Base-by-base conservation (phyloP, 2,797 vertebrate genomes). In the Melanotaenia pygmaea region DNA sequence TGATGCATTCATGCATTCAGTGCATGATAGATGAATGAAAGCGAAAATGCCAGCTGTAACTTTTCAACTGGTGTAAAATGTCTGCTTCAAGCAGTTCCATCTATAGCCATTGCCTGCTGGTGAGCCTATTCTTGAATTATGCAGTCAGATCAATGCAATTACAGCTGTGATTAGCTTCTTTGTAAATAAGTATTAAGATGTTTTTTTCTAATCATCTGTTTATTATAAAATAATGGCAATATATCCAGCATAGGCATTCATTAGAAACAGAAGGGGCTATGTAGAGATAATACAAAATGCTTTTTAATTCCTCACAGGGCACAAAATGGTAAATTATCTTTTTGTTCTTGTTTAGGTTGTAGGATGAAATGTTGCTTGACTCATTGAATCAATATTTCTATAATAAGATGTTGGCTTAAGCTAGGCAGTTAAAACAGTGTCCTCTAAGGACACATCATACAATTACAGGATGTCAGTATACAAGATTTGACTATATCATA, bases 1-100 rank as follows among this genome's bases (percentile, higher is more conserved):
- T 34, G 40, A 69, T 43, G 16, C 37, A n/a, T 57, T 72, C 32
- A 70, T 70, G 14, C 26, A 22, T 64, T 72, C 16, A 66, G 18
- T 58, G 24, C 37, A 26, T 80, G 26, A 77, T 10, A 22, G 34
- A 54, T 40, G n/a, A 63, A 45, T 63, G 58, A 64, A 69, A 28
- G 65, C 58, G 63, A 79, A 57, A 45, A 3, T 61, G 56, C 64
- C n/a, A 4, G 20, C 57, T 60, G 10, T 56, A 28, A 28, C 22
- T 38, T 38, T n/a, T 59, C 16, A 28, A 22, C 5, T 50, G 56
- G 50, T 14, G 12, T 38, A 22, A 76, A 74, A 50, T 3, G 12
- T 57, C 43, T 26, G 16, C 56, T 1, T 9, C 11, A 40, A 59
- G 28, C 43, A 76, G 43, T 50, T 53, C 34, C 16, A 24, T 75